Conservation (phyloP, 2,113 vertebrate species). For the Nymphicus hollandicus region DNA sequence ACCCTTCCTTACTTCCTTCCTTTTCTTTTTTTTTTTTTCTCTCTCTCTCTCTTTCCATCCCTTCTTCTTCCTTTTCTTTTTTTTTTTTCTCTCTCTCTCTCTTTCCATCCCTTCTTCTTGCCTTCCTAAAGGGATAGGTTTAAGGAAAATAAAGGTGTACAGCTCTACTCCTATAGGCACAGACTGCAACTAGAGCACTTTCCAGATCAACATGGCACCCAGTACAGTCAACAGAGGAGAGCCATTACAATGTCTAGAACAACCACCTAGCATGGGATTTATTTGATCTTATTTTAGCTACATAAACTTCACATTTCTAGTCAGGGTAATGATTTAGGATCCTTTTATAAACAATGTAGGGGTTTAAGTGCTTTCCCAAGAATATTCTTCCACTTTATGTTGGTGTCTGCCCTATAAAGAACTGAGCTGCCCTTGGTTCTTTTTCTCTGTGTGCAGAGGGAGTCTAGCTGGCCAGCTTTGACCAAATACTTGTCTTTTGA, state of each 20-base stretch:
- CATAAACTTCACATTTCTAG: background rate
- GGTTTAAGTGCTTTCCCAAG: background rate
- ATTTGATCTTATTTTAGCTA: background rate
- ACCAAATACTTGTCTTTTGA: background rate
- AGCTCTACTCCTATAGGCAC: background rate
- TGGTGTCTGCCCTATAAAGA: background rate
- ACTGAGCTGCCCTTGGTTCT: background rate
- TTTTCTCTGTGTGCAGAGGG: background rate
- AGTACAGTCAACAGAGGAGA: background rate
- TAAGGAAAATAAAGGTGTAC: background rate
- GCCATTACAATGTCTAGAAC: background rate
- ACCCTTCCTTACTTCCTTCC: background rate
- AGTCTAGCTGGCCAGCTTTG: background rate
- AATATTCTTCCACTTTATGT: background rate
- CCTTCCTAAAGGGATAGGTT: background rate
- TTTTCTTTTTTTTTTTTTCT: background rate
- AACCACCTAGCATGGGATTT: background rate
- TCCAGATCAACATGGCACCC: background rate
- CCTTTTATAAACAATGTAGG: background rate
- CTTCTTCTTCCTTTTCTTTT: background rate
- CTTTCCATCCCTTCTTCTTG: background rate
- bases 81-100: background rate
- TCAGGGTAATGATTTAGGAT: background rate
- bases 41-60: background rate
- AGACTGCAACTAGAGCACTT: background rate